Conservation (phyloP, 2,888 invertebrate genomes). For the Erebia ligea region DNA sequence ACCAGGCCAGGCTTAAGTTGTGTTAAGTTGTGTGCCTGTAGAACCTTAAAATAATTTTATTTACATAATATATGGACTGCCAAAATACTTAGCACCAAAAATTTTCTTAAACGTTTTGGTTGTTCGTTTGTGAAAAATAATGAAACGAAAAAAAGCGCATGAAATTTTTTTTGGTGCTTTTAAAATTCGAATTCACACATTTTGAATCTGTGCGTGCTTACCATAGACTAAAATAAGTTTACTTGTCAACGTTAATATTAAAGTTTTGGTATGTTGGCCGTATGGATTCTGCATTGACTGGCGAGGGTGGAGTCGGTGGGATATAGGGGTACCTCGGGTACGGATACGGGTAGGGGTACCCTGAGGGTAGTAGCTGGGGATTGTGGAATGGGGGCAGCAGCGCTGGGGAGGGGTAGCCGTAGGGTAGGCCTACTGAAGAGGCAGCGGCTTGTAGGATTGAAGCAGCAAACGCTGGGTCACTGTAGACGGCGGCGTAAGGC, state of each 20-base stretch:
- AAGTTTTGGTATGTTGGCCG: conserved; percentile 79
- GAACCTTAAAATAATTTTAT: no score
- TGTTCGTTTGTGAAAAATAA: no score
- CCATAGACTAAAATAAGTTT: conserved; percentile 44
- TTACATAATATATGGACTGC: no score
- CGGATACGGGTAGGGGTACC: conserved; percentile 83
- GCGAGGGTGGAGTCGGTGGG: conserved; percentile 77
- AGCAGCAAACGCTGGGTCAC: conserved; percentile 96
- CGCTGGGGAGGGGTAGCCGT: conserved; percentile 83
- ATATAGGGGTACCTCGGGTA: conserved; percentile 81
- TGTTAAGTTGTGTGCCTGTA: no score
- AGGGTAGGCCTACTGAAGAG: conserved; percentile 86
- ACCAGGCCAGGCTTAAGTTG: no score
- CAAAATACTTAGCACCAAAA: no score
- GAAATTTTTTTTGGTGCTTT: no score
- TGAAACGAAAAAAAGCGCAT: no score
- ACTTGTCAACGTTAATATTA: conserved; percentile 77
- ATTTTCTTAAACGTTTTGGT: no score
- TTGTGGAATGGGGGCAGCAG: conserved; percentile 82
- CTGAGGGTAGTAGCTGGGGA: conserved; percentile 83
- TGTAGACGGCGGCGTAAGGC: conserved; percentile 97
- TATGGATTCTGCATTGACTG: conserved; percentile 70
- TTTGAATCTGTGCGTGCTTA: background rate
- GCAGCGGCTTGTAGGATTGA: conserved; percentile 95
- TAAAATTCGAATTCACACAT: no score